These are phyloP conservation scores for Drosophila lacicola DNA, from an alignment of 2,888 invertebrate species.

Conservation along the genomic window DNA sequence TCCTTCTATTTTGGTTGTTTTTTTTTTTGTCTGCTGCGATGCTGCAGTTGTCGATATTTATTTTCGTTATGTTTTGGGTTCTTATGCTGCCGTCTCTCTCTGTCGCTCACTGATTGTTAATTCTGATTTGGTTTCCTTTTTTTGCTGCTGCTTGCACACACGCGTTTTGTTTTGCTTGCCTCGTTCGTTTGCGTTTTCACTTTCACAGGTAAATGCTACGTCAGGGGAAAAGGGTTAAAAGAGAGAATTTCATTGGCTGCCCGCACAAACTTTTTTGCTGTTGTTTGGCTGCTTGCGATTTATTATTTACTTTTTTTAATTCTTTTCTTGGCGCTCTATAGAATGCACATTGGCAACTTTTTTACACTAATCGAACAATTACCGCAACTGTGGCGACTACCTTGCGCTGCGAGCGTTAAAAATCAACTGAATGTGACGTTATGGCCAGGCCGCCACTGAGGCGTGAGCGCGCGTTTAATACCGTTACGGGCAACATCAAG, in stretches of 20 bases:
- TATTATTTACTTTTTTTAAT: conserved; percentile 6
- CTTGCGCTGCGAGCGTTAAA: conserved; percentile 64
- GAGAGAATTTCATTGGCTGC: conserved; percentile 37
- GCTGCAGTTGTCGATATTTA: conserved; percentile 60
- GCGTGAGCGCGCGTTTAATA: conserved; percentile 62
- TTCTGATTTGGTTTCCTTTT: conserved; percentile 23
- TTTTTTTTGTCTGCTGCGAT: conserved; percentile 21
- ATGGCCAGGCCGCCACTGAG: conserved; percentile 34
- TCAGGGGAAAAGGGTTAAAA: conserved; percentile 38
- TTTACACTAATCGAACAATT: conserved; percentile 24
- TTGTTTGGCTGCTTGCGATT: conserved; percentile 16
- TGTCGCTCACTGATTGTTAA: conserved; percentile 20
- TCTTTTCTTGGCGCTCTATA: conserved; percentile 24
- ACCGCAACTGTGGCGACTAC: conserved; percentile 53
- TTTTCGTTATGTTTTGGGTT: conserved; percentile 50
- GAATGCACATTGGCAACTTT: conserved; percentile 30
- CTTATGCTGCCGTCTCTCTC: conserved; percentile 34
- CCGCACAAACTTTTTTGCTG: conserved; percentile 24
- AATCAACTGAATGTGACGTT: conserved; percentile 60
- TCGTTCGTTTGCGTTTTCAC: conserved; percentile 80
- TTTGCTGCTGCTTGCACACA: conserved; percentile 57
- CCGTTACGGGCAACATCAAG: conserved; percentile 55
- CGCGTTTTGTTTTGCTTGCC: conserved; percentile 76
- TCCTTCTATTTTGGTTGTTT: conserved; percentile 36
- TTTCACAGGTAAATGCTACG: conserved; percentile 75